These are phyloP conservation scores for Clangula hyemalis DNA, from an alignment of 2,797 vertebrate genomes.

Conservation along the genomic window DNA sequence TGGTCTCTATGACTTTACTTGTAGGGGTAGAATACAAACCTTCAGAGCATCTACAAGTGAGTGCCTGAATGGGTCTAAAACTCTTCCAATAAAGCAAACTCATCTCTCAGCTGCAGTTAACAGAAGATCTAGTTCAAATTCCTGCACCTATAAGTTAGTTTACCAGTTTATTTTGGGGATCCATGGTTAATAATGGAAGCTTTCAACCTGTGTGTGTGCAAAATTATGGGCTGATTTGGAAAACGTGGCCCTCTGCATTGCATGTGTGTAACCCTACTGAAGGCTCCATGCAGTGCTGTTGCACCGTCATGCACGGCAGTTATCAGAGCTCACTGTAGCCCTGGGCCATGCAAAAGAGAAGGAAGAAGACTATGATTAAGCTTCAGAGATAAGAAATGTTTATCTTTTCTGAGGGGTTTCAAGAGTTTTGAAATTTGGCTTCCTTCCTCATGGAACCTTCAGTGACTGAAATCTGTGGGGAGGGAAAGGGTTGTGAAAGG, in stretches of 20 bases:
- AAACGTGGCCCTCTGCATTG: neutral
- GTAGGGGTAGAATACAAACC: neutral
- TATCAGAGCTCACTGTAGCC: neutral
- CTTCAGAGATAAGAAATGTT: neutral
- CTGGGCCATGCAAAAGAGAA: neutral
- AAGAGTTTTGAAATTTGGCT: neutral
- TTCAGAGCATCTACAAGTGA: neutral
- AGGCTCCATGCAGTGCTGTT: neutral
- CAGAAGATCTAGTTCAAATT: neutral
- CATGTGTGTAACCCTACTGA: fast-evolving
- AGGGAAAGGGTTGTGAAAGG: neutral
- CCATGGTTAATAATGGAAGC: neutral
- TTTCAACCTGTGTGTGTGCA: neutral
- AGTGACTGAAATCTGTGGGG: neutral
- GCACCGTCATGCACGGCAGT: neutral
- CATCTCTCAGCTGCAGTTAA: neutral
- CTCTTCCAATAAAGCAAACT: neutral
- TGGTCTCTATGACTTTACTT: neutral
- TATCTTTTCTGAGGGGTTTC: neutral
- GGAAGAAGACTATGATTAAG: neutral
- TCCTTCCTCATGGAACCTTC: neutral
- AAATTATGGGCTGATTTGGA: neutral
- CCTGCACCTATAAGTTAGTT: neutral
- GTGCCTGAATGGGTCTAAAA: neutral
- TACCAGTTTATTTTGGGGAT: neutral